Base-by-base conservation (phyloP, 2,888 invertebrate genomes). In the Hoplodrina blanda region DNA sequence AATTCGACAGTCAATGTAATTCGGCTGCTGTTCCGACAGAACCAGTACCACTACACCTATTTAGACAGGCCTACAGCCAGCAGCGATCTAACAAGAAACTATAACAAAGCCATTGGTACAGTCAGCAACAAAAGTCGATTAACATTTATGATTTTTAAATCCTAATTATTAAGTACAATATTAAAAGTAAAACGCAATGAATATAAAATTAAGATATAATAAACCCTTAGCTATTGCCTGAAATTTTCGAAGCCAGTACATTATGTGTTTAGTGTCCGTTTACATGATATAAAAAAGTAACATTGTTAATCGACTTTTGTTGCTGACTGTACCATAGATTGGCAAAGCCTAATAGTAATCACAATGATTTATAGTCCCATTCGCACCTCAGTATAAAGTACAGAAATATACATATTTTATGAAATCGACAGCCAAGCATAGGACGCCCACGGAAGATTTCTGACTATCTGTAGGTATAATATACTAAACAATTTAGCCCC, bases 361-460 rank as follows among this genome's bases (percentile, higher is more conserved):
- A 59, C 46, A 62, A 37, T 68, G 80, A 78, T 80, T 76, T 71
- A 80, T 71, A 10, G 53, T 5, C 17, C 52, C 17, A 63, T 71
- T 80, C 71, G 62, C 62, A 78, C 71, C 61, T 80, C 71, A 55
- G 52, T 67, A 64, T 46, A 44, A 79, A 64, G 44, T 54, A 50
- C 13, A 56, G 10, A 54, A 15, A 37, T 25, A 61, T 37, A 66
- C 56, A 78, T 78, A 79, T 64, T 62, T 78, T 64, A 71, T 55
- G 25, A 60, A 56, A 67, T 68, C 44, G 71, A 78, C 62, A 59
- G 57, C 17, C 46, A 17, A 17, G 17, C 46, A 4, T 56, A 44
- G 37, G 15, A 64, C 78, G 78, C 78, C 78, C 80, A 78, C 78
- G 71, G 37, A 52, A 70, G 63, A 75, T 63, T 63, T 67, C 65